Evolutionary conservation across 2,113 vertebrate genomes (phyloP).

Genomic region (Potamarius usumacintae): DNA sequence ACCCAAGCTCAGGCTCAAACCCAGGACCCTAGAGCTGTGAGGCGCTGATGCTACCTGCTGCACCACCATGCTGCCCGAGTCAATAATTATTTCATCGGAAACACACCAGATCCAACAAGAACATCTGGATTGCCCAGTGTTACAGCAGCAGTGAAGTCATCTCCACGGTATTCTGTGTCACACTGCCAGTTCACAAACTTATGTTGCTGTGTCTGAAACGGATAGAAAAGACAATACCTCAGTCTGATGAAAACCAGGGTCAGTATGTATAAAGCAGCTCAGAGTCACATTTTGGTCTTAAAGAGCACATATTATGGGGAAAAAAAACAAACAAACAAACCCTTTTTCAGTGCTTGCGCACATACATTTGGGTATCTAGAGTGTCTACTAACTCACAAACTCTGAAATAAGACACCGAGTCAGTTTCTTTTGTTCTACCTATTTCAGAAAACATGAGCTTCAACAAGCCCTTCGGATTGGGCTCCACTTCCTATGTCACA

Average conservation of each 20-base stretch:
- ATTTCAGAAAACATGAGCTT: too few species aligned
- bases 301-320: too few species aligned
- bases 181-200: slow-evolving; percentile 94
- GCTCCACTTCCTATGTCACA: too few species aligned
- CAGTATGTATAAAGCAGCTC: neutral
- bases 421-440: too few species aligned
- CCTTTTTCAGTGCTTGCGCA: too few species aligned
- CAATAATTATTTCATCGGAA: neutral
- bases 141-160: slow-evolving; percentile 81
- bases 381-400: too few species aligned
- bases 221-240: neutral
- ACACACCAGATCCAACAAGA: slow-evolving; percentile 82
- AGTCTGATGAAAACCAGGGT: neutral
- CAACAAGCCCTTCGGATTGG: too few species aligned
- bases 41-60: neutral
- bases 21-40: neutral
- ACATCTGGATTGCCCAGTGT: slow-evolving; percentile 88
- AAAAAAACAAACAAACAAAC: too few species aligned
- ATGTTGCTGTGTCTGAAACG: slow-evolving; percentile 83
- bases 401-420: too few species aligned
- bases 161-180: slow-evolving; percentile 85
- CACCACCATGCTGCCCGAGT: neutral
- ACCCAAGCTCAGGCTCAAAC: neutral
- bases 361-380: too few species aligned
- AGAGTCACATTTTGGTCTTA: too few species aligned